These are phyloP conservation scores for Drosophila ficusphila DNA, from an alignment of 1,140 invertebrate genomes.

Conservation along the genomic window DNA sequence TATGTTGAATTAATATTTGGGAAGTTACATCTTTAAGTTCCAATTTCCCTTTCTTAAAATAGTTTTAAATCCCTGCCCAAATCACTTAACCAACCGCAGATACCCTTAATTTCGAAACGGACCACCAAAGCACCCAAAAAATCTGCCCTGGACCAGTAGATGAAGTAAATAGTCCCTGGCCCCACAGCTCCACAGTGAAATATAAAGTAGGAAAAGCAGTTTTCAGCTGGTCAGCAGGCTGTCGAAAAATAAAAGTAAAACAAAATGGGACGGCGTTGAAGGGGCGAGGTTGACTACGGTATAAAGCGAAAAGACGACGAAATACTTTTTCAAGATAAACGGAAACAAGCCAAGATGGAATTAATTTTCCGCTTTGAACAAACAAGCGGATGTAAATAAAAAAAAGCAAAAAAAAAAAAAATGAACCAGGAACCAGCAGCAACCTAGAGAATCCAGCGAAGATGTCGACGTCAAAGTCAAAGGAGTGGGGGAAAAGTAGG, in stretches of 20 bases:
- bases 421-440: conserved; percentile 20
- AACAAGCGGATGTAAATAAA: conserved; percentile 84
- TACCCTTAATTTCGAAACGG: conserved; percentile 9
- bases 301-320: conserved; percentile 74
- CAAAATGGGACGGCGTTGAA: conserved; percentile 25
- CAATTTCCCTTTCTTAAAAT: no score
- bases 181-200: conserved; percentile 17
- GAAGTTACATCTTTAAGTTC: no score
- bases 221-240: conserved; percentile 74
- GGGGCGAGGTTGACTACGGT: conserved; percentile 14
- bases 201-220: conserved; percentile 53
- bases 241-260: conserved; percentile 69
- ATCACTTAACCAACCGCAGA: neutral
- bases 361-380: conserved; percentile 84
- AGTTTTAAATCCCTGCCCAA: neutral
- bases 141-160: conserved; percentile 19
- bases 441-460: conserved; percentile 42
- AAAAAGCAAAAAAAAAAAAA: conserved; percentile 51
- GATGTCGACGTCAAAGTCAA: conserved; percentile 39
- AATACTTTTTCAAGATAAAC: conserved; percentile 84
- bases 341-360: conserved; percentile 84
- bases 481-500: conserved; percentile 2
- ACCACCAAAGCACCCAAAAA: conserved; percentile 1
- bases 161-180: conserved; percentile 26
- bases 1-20: no score